A percentile compares a stretch with the other conserved stretches of the same genome.
phyloP scores from a whole-genome alignment of 37 sponge, comb jelly and placozoan genomes.

The Amphimedon queenslandica region DNA sequence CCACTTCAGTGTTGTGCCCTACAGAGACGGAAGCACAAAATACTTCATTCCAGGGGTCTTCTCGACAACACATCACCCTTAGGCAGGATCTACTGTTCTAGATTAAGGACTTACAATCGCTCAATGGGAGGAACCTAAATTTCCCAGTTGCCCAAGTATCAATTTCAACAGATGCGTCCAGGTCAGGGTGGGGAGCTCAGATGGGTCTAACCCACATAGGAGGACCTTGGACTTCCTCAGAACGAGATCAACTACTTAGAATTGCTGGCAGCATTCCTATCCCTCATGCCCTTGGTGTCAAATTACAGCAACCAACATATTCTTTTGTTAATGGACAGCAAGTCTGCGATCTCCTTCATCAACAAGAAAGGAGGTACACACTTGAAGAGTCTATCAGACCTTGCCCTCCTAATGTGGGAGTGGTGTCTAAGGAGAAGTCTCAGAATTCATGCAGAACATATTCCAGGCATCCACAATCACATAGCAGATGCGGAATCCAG shows the following conservation, averaged over 20 bases:
- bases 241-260: conserved; percentile 43
- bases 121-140: neutral
- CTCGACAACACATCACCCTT: neutral
- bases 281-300: conserved; percentile 5
- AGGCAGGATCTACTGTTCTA: conserved; percentile 16
- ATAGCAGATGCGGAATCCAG: conserved; percentile 20
- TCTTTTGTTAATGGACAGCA: conserved; percentile 9
- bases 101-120: neutral
- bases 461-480: conserved; percentile 17
- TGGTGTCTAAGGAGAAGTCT: conserved; percentile 36
- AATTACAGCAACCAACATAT: neutral
- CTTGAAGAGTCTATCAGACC: neutral
- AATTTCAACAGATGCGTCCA: conserved; percentile 36
- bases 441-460: conserved; percentile 10
- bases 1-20: conserved; percentile 23
- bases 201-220: conserved; percentile 5
- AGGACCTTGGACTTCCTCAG: conserved; percentile 17
- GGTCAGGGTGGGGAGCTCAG: conserved; percentile 35
- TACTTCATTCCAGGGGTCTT: neutral
- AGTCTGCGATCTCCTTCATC: conserved; percentile 14
- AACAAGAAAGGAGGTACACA: conserved; percentile 40
- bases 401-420: conserved; percentile 31
- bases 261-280: conserved; percentile 31
- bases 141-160: neutral
- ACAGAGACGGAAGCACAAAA: conserved; percentile 1